Evolutionary conservation across 2,888 invertebrate species (phyloP), one percentile per base, ranked within the genome.

Genomic region (Acronicta psi): DNA sequence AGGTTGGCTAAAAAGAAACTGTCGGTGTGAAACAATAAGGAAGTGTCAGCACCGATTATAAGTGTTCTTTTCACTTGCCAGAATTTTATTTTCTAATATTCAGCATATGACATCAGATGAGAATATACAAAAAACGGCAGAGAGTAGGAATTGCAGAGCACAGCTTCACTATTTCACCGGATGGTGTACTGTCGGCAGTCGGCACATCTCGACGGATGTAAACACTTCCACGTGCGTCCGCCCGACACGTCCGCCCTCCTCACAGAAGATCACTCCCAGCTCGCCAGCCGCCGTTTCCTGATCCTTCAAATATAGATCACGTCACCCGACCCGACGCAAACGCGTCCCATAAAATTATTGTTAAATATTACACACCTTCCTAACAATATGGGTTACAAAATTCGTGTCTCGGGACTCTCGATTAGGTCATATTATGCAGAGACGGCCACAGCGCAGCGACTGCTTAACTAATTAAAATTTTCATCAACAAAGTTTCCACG

Each of bases 191-290:
- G 73, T 67, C 59, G 73, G 77, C 76, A 74, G 79, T 76, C 76
- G 69, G 81, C 69, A 73, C 77, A 68, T 71, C 76, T 64, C 50
- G 82, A 76, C 90, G 91, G 91, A 92, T 88, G 88, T 89, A 89
- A 91, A 90, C 90, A 90, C 87, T 89, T 90, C 90, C 91, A 89
- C 83, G 87, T 89, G 89, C 87, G 84, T 85, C 86, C 87, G 86
- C 81, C 68, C 77, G 56, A 50, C 59, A 63, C 79, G 75, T 79
- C 76, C 79, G 77, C 79, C 59, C 66, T 73, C 59, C 73, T 62
- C 63, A 42, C 77, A 75, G 77, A 83, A 84, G 79, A 83, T 81
- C 76, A 69, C 71, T 75, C 76, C 72, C 67, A 66, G 55, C 53
- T 49, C 68, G 71, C 36, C 68, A 73, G 68, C 57, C 74, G 63